These are phyloP conservation scores for Diaprepes abbreviatus DNA, from an alignment of 2,888 invertebrate species.

Conservation along the genomic window DNA sequence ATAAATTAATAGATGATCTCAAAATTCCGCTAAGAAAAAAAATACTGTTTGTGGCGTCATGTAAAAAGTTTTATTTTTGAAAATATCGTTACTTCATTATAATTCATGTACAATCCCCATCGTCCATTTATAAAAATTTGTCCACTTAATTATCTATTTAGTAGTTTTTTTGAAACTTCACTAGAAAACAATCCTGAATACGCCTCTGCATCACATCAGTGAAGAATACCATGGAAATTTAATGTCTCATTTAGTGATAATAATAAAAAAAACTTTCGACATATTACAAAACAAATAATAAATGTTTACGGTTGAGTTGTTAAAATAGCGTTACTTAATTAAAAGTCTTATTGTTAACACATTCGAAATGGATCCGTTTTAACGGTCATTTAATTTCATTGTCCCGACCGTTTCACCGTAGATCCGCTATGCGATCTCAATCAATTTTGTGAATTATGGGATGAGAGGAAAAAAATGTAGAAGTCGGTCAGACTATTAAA, in stretches of 20 bases:
- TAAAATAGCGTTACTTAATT: background rate
- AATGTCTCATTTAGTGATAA: background rate
- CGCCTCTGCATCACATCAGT: no score
- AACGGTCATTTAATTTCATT: conserved; percentile 18
- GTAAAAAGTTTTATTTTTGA: no score
- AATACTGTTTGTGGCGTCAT: no score
- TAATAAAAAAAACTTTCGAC: background rate
- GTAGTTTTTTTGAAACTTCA: no score
- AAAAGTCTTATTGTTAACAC: conserved; percentile 8
- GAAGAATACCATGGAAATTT: background rate
- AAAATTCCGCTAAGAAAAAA: no score
- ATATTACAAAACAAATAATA: background rate
- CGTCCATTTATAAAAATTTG: no score
- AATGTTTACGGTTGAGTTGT: background rate
- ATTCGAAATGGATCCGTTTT: conserved; percentile 9
- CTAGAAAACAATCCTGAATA: no score
- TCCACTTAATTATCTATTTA: no score
- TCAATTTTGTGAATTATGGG: background rate
- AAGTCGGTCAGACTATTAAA: background rate
- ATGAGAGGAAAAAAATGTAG: background rate
- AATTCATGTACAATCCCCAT: no score
- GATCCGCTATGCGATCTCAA: background rate
- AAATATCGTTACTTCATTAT: no score
- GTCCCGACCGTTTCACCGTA: background rate
- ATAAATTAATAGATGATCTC: no score